Evolutionary conservation across 2,888 invertebrate species (phyloP).

Genomic region (Nezara viridula): DNA sequence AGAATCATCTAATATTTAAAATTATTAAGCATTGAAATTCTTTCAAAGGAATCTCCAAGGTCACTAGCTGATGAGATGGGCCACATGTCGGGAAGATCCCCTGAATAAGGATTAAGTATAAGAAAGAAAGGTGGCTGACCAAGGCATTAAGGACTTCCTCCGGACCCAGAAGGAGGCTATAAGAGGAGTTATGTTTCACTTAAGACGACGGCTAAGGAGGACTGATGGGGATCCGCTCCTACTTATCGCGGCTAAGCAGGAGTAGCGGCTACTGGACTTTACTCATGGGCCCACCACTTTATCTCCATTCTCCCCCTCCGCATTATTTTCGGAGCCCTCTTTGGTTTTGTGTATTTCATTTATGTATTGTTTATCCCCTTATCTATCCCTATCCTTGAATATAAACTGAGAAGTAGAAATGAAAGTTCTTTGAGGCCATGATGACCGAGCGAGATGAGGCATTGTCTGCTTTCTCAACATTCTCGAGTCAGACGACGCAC

Average conservation of each 20-base stretch:
- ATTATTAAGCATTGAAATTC: neutral
- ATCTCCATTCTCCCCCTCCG: conserved; percentile 13
- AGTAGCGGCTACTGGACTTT: conserved; percentile 40
- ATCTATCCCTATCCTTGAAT: neutral
- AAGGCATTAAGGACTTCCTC: conserved; percentile 4
- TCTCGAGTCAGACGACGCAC: no score
- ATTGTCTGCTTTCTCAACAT: no score
- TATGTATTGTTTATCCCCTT: neutral
- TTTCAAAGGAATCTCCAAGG: neutral
- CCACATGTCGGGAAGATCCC: neutral
- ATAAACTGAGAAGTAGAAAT: neutral
- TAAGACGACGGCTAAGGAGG: conserved; percentile 49
- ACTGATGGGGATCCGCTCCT: conserved; percentile 30
- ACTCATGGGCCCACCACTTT: conserved; percentile 27
- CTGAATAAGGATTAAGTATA: neutral
- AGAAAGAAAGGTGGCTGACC: neutral
- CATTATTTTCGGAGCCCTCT: neutral
- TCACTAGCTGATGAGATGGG: neutral
- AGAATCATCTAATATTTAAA: no score
- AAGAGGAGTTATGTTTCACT: conserved; percentile 52
- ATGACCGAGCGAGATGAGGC: no score
- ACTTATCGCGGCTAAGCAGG: conserved; percentile 41
- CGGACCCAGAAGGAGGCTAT: conserved; percentile 11
- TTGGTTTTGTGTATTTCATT: neutral
- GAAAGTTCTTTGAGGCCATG: no score